Percentiles rank a stretch among this genome's conserved stretches.
Evolutionary conservation across 2,888 invertebrate species (phyloP).

Genomic region (Metopia argyrocephala): DNA sequence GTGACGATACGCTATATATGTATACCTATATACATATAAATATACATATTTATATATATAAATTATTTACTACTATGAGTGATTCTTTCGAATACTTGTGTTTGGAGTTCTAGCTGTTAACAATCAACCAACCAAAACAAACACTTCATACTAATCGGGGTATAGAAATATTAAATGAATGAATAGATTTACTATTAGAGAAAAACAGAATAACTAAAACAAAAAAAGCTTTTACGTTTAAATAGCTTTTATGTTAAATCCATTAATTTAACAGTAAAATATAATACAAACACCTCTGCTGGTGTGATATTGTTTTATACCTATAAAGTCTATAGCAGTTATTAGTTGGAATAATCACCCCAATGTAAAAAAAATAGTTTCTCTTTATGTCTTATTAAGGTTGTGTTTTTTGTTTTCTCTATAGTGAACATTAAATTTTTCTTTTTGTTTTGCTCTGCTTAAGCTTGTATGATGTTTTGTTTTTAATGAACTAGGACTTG

Average conservation of each 20-base stretch:
- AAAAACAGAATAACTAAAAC: background rate
- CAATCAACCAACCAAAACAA: background rate
- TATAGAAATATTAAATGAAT: no score
- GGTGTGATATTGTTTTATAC: no score
- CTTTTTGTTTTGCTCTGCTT: background rate
- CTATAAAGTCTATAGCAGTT: no score
- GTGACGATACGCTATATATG: no score
- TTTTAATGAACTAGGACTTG: no score
- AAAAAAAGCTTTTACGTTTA: slow-evolving; percentile 27
- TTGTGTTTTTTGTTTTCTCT: background rate
- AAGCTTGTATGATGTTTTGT: background rate
- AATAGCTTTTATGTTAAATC: slow-evolving; percentile 3
- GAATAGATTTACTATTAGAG: background rate
- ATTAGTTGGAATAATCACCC: background rate
- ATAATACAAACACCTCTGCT: slow-evolving; percentile 2
- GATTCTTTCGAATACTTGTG: no score
- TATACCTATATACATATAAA: no score
- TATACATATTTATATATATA: no score
- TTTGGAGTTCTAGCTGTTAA: no score
- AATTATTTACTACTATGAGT: no score
- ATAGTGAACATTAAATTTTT: background rate
- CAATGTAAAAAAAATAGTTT: background rate
- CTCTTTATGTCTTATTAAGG: background rate
- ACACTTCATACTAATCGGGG: no score
- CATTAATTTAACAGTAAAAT: slow-evolving; percentile 14